Conservation (phyloP, 2,888 invertebrate species). For the Diarsia mendica region DNA sequence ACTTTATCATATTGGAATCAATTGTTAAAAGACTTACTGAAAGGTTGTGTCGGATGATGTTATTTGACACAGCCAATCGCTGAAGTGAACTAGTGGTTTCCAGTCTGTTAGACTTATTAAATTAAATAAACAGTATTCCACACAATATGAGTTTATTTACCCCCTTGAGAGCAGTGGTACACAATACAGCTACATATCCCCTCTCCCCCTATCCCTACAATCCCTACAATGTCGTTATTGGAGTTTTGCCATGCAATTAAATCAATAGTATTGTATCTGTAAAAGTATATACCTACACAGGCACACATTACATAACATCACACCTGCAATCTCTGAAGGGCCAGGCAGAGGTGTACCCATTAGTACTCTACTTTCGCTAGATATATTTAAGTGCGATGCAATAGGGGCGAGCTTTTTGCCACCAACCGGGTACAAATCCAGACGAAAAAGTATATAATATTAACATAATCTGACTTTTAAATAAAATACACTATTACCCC, state of each 20-base stretch:
- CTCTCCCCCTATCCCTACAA: neutral
- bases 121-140: neutral
- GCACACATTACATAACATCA: too few species aligned
- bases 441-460: neutral
- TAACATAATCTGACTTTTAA: neutral
- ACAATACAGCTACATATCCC: neutral
- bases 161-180: neutral
- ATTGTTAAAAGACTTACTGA: neutral
- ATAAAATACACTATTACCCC: conserved; percentile 18
- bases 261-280: neutral
- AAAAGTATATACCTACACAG: neutral
- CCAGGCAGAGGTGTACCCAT: too few species aligned
- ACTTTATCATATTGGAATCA: neutral
- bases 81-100: neutral
- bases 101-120: too few species aligned
- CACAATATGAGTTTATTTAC: neutral
- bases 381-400: too few species aligned
- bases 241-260: neutral
- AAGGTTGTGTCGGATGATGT: neutral
- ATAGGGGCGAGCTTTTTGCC: too few species aligned
- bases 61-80: neutral
- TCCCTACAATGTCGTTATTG: neutral
- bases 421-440: too few species aligned
- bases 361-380: too few species aligned
- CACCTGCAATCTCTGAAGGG: too few species aligned